phyloP scores from a whole-genome alignment of 1,140 invertebrate genomes.

The Conus betulinus region DNA sequence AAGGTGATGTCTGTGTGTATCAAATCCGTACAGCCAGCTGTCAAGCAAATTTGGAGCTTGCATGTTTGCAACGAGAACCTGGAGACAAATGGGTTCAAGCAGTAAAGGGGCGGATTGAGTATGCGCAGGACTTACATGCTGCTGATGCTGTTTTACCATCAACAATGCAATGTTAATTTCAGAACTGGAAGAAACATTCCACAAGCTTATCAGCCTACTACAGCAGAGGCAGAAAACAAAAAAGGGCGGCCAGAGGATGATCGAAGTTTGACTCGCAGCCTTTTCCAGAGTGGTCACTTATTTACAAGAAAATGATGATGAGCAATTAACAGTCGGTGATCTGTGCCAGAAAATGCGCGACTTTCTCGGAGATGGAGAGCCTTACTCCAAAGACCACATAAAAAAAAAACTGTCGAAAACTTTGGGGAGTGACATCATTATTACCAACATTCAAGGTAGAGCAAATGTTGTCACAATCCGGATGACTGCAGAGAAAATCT shows the following conservation, averaged over 20 bases:
- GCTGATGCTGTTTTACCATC: too few relatives aligned
- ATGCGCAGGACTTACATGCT: not conserved
- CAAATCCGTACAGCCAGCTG: too few relatives aligned
- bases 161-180: not conserved
- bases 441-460: constrained; percentile 36
- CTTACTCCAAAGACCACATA: constrained; percentile 35
- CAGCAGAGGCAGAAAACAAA: too few relatives aligned
- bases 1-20: too few relatives aligned
- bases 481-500: constrained; percentile 21
- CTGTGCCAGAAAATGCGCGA: constrained; percentile 41
- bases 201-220: too few relatives aligned
- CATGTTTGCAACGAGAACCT: too few relatives aligned
- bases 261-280: not conserved
- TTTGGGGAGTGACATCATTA: constrained; percentile 42
- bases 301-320: constrained; percentile 45
- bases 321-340: constrained; percentile 45
- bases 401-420: constrained; percentile 39
- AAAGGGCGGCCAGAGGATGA: not conserved
- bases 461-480: constrained; percentile 35
- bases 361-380: constrained; percentile 35
- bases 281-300: constrained; percentile 27
- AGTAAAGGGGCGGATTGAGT: not conserved
- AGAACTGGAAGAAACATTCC: not conserved
- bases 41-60: too few relatives aligned
- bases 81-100: not conserved